Percentiles rank a stretch among this genome's conserved stretches.
Conservation (phyloP, 2,113 vertebrate genomes). For the Barnardius zonarius region DNA sequence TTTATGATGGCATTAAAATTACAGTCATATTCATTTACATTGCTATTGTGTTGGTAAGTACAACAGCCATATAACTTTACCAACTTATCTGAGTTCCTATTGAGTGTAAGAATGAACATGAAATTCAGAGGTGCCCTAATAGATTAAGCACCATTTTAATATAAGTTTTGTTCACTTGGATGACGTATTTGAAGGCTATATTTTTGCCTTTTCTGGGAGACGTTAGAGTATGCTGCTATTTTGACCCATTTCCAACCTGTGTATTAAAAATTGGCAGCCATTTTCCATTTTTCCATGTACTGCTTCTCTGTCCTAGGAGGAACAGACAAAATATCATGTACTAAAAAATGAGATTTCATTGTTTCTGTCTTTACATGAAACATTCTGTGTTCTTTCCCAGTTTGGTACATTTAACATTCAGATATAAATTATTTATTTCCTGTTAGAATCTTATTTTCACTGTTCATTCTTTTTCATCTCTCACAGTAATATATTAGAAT, state of each 20-base stretch:
- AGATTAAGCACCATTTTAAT: neutral
- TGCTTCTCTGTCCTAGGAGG: neutral
- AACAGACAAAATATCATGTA: neutral
- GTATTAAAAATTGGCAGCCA: neutral
- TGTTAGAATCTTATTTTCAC: neutral
- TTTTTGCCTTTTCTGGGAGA: neutral
- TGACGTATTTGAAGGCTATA: neutral
- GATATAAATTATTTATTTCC: constrained; percentile 6
- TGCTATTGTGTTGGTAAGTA: neutral
- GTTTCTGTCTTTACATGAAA: neutral
- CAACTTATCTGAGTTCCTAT: neutral
- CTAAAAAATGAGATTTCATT: neutral
- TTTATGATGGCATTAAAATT: neutral
- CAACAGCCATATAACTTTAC: neutral
- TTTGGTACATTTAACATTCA: neutral
- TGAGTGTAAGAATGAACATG: neutral
- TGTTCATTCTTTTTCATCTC: neutral
- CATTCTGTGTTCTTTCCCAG: neutral
- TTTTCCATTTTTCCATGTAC: neutral
- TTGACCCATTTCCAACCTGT: neutral
- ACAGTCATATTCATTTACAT: fast-evolving
- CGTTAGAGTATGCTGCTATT: neutral
- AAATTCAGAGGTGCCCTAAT: neutral
- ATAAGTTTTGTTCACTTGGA: neutral
- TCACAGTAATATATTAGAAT: neutral